These are phyloP conservation scores for Resseliella maxima DNA, from an alignment of 2,888 invertebrate genomes.

Conservation along the genomic window DNA sequence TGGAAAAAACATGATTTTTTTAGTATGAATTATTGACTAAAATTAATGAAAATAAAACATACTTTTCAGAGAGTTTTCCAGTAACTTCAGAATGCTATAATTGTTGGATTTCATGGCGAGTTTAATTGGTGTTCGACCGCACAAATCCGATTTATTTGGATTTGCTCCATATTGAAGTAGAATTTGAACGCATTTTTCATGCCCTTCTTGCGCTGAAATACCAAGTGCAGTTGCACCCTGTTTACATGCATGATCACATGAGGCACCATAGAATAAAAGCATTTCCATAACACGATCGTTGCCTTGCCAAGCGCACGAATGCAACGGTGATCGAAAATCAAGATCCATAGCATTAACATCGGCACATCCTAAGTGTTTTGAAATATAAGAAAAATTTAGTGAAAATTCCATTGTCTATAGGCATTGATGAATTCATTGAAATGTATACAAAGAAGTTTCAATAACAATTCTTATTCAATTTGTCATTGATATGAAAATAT, in stretches of 20 bases:
- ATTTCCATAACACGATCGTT: constrained; percentile 85
- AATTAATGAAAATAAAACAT: constrained; percentile 60
- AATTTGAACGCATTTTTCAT: constrained; percentile 89
- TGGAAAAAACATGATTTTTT: not conserved
- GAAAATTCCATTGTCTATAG: not conserved
- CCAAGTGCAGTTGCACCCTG: constrained; percentile 96
- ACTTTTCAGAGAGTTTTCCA: constrained; percentile 76
- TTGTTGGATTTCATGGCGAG: constrained; percentile 94
- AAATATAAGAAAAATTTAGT: not conserved
- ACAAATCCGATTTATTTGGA: constrained; percentile 86
- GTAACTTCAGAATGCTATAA: constrained; percentile 81
- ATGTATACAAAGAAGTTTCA: no score
- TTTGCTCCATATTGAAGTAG: constrained; percentile 86
- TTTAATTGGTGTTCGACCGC: constrained; percentile 86
- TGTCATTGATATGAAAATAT: constrained; percentile 57
- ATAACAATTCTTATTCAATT: not conserved
- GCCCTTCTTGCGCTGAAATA: constrained; percentile 96
- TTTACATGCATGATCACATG: constrained; percentile 90
- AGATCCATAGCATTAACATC: constrained; percentile 89
- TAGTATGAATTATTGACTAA: constrained; percentile 66
- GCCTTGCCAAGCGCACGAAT: constrained; percentile 97
- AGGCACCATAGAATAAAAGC: constrained; percentile 82
- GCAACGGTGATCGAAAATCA: constrained; percentile 88
- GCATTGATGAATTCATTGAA: no score
- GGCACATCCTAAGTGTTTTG: constrained; percentile 73